Evolutionary conservation across 2,113 vertebrate species (phyloP).

Genomic region (Pyrgilauda ruficollis): DNA sequence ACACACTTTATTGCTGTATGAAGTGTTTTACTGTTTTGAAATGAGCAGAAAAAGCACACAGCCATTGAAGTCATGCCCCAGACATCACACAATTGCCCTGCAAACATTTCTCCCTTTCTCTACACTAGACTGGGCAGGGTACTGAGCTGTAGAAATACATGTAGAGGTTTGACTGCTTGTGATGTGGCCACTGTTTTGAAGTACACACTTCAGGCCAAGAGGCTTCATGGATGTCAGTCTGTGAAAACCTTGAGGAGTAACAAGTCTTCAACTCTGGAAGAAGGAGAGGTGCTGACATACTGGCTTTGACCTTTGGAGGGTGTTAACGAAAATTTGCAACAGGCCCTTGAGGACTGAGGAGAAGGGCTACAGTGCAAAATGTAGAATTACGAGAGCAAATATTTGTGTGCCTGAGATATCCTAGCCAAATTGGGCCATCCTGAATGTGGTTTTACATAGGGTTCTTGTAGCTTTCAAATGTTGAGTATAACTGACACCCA

Average conservation of each 20-base stretch:
- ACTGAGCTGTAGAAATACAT: background rate
- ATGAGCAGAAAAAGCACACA: accelerated
- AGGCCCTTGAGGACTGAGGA: background rate
- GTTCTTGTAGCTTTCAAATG: background rate
- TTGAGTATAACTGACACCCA: background rate
- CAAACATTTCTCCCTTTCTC: background rate
- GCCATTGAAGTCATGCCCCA: background rate
- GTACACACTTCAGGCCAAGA: accelerated
- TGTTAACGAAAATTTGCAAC: background rate
- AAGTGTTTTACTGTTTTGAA: background rate
- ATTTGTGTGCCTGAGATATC: background rate
- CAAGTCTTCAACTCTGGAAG: accelerated
- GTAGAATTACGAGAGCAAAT: background rate
- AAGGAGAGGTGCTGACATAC: background rate
- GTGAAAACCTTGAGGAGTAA: background rate
- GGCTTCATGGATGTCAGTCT: background rate
- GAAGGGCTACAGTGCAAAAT: background rate
- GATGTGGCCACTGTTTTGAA: background rate
- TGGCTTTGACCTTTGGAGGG: background rate
- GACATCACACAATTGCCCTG: background rate
- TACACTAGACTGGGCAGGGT: accelerated
- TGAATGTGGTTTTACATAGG: background rate
- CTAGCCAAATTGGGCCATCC: background rate
- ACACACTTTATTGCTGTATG: background rate
- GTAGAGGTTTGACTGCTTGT: background rate